Conservation (phyloP, 2,113 vertebrate species). For the Boulengerochromis microlepis region DNA sequence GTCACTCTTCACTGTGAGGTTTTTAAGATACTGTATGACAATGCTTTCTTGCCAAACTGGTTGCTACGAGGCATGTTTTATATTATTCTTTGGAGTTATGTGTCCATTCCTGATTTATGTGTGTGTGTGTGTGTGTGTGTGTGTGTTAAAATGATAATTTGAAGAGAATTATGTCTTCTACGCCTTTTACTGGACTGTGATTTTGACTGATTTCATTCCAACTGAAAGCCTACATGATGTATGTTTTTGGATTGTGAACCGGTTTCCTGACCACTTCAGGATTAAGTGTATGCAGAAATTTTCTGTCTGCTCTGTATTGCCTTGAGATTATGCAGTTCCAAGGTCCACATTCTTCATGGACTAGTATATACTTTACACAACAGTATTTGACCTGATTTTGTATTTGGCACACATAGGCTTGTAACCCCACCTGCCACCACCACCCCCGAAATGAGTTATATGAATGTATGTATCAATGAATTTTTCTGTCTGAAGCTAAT, state of each 20-base stretch:
- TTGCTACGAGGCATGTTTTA: slow-evolving; percentile 63
- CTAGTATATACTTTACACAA: slow-evolving; percentile 26
- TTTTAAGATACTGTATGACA: slow-evolving; percentile 65
- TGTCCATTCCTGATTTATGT: slow-evolving; percentile 49
- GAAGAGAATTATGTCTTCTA: slow-evolving; percentile 18
- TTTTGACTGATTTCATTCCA: slow-evolving; percentile 56
- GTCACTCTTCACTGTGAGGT: slow-evolving; percentile 73
- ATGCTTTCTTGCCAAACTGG: slow-evolving; percentile 70
- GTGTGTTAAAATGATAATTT: slow-evolving; percentile 25
- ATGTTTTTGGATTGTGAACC: slow-evolving; percentile 27
- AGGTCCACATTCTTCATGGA: slow-evolving; percentile 19
- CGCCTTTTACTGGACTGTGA: slow-evolving; percentile 48
- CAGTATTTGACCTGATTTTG: slow-evolving; percentile 42
- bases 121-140: neutral
- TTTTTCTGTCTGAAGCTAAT: slow-evolving; percentile 21
- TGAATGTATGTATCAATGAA: slow-evolving; percentile 50
- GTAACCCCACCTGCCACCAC: neutral
- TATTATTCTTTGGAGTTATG: slow-evolving; percentile 47
- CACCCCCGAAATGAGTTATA: neutral
- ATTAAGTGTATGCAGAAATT: slow-evolving; percentile 12
- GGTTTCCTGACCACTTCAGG: neutral
- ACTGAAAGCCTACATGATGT: slow-evolving; percentile 3
- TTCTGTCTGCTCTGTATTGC: slow-evolving; percentile 41
- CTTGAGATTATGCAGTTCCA: slow-evolving; percentile 41
- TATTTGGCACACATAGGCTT: slow-evolving; percentile 23